These are phyloP conservation scores for Porites australiensis DNA, from an alignment of 64 coral and sea anemone species.

Conservation along the genomic window DNA sequence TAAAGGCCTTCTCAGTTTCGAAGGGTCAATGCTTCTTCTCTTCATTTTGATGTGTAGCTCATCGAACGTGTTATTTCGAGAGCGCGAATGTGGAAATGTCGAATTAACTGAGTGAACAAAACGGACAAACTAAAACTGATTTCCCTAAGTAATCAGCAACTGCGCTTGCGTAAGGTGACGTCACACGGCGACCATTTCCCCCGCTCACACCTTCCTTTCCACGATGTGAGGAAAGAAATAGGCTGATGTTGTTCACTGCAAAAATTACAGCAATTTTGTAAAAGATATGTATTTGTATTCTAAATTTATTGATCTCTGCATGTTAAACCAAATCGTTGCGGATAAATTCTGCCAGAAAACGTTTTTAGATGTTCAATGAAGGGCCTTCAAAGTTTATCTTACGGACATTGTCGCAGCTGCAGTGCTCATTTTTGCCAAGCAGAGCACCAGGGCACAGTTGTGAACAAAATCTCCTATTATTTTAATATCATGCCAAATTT, in stretches of 20 bases:
- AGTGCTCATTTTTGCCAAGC: too few species aligned
- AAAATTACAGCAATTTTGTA: too few species aligned
- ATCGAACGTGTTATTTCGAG: conserved; percentile 70
- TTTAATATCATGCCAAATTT: too few species aligned
- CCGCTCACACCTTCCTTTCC: background rate
- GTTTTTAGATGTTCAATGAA: too few species aligned
- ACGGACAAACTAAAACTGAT: conserved; percentile 70
- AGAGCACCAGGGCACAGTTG: too few species aligned
- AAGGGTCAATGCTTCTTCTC: conserved; percentile 98
- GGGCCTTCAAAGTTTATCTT: too few species aligned
- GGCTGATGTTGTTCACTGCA: background rate
- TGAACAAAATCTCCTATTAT: too few species aligned
- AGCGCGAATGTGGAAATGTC: conserved; percentile 48
- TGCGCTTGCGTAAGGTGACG: conserved; percentile 94
- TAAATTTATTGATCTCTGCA: too few species aligned
- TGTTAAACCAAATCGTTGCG: too few species aligned
- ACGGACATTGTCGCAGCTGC: too few species aligned
- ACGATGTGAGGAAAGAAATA: background rate
- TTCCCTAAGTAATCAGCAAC: conserved; percentile 70
- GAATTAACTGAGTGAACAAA: conserved; percentile 39
- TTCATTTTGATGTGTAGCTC: conserved; percentile 83
- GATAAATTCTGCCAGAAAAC: too few species aligned
- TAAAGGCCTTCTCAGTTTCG: conserved; percentile 94
- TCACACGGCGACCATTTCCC: conserved; percentile 71
- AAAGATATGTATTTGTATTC: too few species aligned